Conservation (phyloP, 2,113 vertebrate species). For the Chlamydotis undulata region DNA sequence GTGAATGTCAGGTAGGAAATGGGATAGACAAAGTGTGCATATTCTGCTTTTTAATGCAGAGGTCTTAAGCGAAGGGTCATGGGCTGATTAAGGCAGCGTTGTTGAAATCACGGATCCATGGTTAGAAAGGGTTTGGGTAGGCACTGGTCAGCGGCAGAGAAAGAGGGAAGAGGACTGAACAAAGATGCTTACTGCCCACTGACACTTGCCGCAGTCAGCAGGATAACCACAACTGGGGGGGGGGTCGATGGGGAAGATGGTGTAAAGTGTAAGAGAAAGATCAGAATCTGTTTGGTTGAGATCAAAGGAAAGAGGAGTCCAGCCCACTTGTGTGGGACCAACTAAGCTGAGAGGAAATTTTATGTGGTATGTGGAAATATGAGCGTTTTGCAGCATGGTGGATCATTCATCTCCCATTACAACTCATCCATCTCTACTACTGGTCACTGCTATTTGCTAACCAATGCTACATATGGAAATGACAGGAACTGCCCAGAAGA, state of each 20-base stretch:
- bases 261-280: not conserved
- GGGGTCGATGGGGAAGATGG: not conserved
- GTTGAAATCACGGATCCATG: not conserved
- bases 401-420: not conserved
- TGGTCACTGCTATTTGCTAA: slow-evolving; percentile 35
- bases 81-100: not conserved
- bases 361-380: not conserved
- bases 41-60: not conserved
- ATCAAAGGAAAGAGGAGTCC: not conserved
- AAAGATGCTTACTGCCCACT: not conserved
- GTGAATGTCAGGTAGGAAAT: not conserved
- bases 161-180: not conserved
- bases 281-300: not conserved
- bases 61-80: not conserved
- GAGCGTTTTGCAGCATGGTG: not conserved
- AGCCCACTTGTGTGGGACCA: not conserved
- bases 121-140: not conserved
- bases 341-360: not conserved
- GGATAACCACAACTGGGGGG: not conserved
- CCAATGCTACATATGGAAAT: not conserved
- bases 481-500: slow-evolving; percentile 15
- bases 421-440: not conserved
- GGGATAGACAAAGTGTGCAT: not conserved
- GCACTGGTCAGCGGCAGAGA: not conserved
- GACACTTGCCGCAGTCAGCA: not conserved